Evolutionary conservation across 2,797 vertebrate genomes (phyloP), one percentile per base, ranked within the genome.

Genomic region (Lepidocolaptes lacrymiger): DNA sequence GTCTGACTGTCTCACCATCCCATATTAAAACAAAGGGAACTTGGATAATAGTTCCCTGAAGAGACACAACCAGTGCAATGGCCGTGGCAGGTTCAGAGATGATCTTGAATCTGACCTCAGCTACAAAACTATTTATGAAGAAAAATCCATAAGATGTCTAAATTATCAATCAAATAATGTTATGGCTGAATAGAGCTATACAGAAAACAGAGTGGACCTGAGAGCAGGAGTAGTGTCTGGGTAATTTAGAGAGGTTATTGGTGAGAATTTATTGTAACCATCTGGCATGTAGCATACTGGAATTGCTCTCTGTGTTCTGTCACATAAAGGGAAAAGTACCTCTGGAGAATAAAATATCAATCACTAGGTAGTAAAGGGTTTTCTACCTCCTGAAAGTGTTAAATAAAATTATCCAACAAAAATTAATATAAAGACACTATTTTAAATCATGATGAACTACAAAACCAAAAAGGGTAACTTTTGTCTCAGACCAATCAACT

Each of bases 51-150:
- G 16, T n/a, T 17, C 23, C 36, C 41, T 84, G 46, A 78, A 34
- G 41, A n/a, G 51, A 15, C 8, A 18, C 1, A 3, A 51, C 51
- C 46, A 43, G 56, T 0, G 1, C 24, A 55, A 39, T 0, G 1
- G 23, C 76, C 66, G 6, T 21, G 32, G 12, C 26, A 28, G 39
- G 30, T 78, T 61, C 39, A 48, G 55, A 56, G 16, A 36, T 36
- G 17, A 36, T 49, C 55, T 74, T 3, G 1, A 62, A 32, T 67
- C 37, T 51, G 39, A 82, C 19, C 43, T 78, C 28, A 81, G 16
- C 63, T 49, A 36, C 46, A 61, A 49, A 26, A 34, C 12, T 23
- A 3, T 14, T 16, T 15, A 28, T n/a, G 37, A 74, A 66, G 6
- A 46, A 90, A 52, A 88, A 48, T 28, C 41, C 43, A 5, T 27